Evolutionary conservation across 2,888 invertebrate genomes (phyloP), one percentile per base, ranked within the genome.

Genomic region (Pachliopta kotzebuea): DNA sequence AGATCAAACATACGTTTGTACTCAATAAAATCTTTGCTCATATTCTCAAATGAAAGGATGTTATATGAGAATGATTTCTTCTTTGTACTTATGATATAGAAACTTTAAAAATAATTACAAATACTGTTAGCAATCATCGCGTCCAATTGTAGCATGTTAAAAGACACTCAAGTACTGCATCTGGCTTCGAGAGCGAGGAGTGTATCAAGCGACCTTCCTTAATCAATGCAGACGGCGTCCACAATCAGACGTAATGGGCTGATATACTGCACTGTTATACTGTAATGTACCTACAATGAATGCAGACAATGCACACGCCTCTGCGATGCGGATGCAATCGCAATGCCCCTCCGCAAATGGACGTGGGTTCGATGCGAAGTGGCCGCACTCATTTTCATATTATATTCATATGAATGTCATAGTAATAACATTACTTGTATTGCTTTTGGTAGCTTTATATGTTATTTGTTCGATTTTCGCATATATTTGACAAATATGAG

Each of bases 191-290:
- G 49, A 49, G 18, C 63, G 60, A 65, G 65, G 56, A 50, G 66
- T 65, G 45, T 49, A 56, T 68, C 70, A 72, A 69, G 68, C 75
- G 80, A 78, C 81, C 83, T 83, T 85, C 83, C 77, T 84, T 84
- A 82, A 84, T 86, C 81, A 87, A 88, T 88, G 85, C 84, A 78
- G 69, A 71, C 77, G 78, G 71, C 83, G 84, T 84, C 78, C 80
- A 80, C 87, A 88, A 88, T 88, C 81, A 86, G 78, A 69, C 77
- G 79, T 84, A 89, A 90, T 88, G 71, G 83, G 69, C 77, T 86
- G 86, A 89, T 86, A 77, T 84, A 88, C 75, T 81, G 74, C 70
- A 66, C 71, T 74, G 76, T 72, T 76, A 66, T 57, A 64, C 64
- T 65, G 63, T 69, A 67, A 69, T 71, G 68, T 54, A 70, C 65